Percentiles rank a stretch among this genome's conserved stretches.
These are phyloP conservation scores for Nymphicus hollandicus DNA, from an alignment of 2,113 vertebrate species.

Conservation along the genomic window DNA sequence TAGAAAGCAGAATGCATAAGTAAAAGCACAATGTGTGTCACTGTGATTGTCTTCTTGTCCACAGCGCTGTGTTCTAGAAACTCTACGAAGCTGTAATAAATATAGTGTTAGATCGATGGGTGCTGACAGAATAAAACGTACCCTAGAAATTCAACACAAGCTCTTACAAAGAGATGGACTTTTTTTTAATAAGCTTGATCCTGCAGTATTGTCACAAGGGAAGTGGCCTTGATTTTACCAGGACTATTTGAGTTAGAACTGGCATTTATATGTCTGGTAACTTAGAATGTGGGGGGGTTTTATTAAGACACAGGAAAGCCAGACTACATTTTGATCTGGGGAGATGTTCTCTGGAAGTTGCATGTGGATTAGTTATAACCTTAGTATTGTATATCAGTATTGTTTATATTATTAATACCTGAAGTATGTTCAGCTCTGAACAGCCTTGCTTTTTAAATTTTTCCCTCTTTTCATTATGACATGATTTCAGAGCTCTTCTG, in stretches of 20 bases:
- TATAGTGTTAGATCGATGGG: not conserved
- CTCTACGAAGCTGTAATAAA: not conserved
- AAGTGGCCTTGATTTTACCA: not conserved
- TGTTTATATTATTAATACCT: not conserved
- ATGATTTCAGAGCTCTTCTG: not conserved
- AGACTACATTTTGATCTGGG: not conserved
- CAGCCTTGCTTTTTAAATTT: not conserved
- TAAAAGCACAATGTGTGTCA: not conserved
- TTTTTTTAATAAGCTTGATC: not conserved
- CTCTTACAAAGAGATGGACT: not conserved
- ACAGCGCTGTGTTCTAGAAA: not conserved
- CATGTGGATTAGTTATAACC: not conserved
- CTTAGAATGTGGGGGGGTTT: accelerated
- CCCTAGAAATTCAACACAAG: not conserved
- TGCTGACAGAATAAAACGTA: not conserved
- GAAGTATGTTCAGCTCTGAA: not conserved
- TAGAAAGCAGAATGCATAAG: conserved; percentile 48
- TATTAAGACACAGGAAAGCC: not conserved
- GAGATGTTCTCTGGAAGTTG: not conserved
- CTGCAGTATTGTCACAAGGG: not conserved
- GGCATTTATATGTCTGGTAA: not conserved
- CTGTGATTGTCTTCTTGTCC: not conserved
- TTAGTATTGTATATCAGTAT: not conserved
- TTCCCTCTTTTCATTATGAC: not conserved
- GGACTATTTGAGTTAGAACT: not conserved